Evolutionary conservation across 2,888 invertebrate genomes (phyloP).

Genomic region (Ecliptopera silaceata): DNA sequence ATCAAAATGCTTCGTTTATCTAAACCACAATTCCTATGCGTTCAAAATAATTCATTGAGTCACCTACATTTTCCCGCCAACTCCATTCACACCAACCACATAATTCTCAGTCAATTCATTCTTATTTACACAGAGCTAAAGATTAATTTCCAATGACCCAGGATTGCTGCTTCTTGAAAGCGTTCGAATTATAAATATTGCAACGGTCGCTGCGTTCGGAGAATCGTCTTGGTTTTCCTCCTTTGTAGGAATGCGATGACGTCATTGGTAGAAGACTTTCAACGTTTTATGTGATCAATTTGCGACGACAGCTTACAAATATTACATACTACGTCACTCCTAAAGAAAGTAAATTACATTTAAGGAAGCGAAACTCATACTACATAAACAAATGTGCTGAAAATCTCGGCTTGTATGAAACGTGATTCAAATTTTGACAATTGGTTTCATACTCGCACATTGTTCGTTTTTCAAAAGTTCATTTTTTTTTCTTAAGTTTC

Average conservation of each 20-base stretch:
- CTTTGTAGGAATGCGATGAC: slow-evolving; percentile 73
- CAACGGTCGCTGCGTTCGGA: slow-evolving; percentile 68
- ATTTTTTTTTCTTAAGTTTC: too few species aligned
- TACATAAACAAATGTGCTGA: too few species aligned
- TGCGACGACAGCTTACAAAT: too few species aligned
- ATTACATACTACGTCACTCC: too few species aligned
- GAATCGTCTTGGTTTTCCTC: slow-evolving; percentile 76
- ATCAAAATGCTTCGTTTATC: not conserved
- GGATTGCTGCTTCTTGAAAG: not conserved
- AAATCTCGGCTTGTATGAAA: too few species aligned
- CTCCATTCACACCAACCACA: slow-evolving; percentile 5
- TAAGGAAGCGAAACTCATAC: too few species aligned
- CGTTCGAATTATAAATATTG: slow-evolving; percentile 63
- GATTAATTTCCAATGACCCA: not conserved
- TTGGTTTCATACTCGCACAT: too few species aligned
- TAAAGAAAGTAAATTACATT: too few species aligned
- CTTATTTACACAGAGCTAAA: not conserved
- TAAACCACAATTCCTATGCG: slow-evolving; percentile 1
- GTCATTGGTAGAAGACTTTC: slow-evolving; percentile 47
- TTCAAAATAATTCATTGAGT: slow-evolving; percentile 10
- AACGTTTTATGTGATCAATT: slow-evolving; percentile 1
- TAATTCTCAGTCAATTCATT: not conserved
- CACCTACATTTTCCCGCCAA: slow-evolving; percentile 18
- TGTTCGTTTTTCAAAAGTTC: too few species aligned
- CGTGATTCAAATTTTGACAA: too few species aligned